Evolutionary conservation across 2,888 invertebrate genomes (phyloP), one percentile per base, ranked within the genome.

Genomic region (Tillus elongatus): DNA sequence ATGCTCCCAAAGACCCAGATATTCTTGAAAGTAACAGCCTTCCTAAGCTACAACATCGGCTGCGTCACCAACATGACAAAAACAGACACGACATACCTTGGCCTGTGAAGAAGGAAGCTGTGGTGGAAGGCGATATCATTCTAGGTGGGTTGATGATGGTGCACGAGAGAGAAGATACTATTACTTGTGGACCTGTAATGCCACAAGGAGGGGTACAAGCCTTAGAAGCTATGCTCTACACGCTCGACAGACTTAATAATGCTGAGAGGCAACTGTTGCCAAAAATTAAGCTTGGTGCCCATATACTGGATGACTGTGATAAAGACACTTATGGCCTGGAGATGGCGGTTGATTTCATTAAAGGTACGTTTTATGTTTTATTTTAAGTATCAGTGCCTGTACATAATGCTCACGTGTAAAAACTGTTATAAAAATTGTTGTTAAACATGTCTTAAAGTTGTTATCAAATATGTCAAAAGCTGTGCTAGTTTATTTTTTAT

Each of bases 111-210:
- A 76, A 83, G 55, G 86, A 89, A 52, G 87, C 90, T 0, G 79
- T 84, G 4, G 79, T 92, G 32, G 87, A 89, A 58, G 93, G 93
- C 0, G 85, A 92, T 57, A 71, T 95, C 30, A 76, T 90, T 6
- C 71, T 93, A 2, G 93, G 93, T 3, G 93, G 91, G 1, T 68
- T 93, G 33, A 92, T 93, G 88, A 93, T 93, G 88, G 83, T 93
- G 0, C 93, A 93, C 60, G 91, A 91, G 54, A 70, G 93, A 13
- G 86, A 88, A 49, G 91, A 92, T 52, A 77, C 77, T 31, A 76
- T 84, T 57, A 88, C 85, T 2, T 93, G 93, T 57, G 93, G 93
- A 0, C 87, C 87, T 1, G 83, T 93, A 30, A 93, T 93, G 92
- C 89, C 90, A 0, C 92, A 93, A 64, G 92, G 92, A 2, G 85